Conservation (phyloP, 2,797 vertebrate species). For the Tauraco hartlaubi region DNA sequence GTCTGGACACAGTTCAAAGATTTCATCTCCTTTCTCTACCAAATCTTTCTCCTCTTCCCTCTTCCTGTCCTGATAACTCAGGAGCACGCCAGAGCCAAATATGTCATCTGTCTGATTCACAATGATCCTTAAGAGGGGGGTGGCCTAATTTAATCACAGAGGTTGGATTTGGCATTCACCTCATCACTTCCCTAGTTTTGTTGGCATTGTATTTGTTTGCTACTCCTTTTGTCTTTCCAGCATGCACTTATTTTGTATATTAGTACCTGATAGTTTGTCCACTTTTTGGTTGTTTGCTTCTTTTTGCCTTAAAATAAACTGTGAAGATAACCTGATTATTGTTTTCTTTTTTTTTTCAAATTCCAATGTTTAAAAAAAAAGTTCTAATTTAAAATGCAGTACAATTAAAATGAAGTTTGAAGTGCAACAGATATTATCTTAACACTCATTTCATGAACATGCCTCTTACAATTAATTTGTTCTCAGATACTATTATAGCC, state of each 20-base stretch:
- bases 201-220: not conserved
- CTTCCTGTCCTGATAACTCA: not conserved
- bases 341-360: not conserved
- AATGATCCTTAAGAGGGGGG: not conserved
- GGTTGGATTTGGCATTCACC: not conserved
- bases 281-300: not conserved
- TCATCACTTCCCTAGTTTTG: not conserved
- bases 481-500: not conserved
- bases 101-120: not conserved
- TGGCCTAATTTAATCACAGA: not conserved
- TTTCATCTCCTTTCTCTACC: not conserved
- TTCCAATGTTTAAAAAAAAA: not conserved
- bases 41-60: not conserved
- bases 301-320: not conserved
- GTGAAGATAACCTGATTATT: not conserved
- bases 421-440: not conserved
- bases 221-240: not conserved
- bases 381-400: not conserved
- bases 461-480: not conserved
- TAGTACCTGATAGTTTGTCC: not conserved
- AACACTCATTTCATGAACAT: not conserved
- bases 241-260: not conserved
- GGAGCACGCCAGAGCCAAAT: not conserved
- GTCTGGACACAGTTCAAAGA: not conserved
- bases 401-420: slow-evolving; percentile 11